Evolutionary conservation across 2,797 vertebrate species (phyloP), one percentile per base, ranked within the genome.

Genomic region (Acrossocheilus fasciatus): DNA sequence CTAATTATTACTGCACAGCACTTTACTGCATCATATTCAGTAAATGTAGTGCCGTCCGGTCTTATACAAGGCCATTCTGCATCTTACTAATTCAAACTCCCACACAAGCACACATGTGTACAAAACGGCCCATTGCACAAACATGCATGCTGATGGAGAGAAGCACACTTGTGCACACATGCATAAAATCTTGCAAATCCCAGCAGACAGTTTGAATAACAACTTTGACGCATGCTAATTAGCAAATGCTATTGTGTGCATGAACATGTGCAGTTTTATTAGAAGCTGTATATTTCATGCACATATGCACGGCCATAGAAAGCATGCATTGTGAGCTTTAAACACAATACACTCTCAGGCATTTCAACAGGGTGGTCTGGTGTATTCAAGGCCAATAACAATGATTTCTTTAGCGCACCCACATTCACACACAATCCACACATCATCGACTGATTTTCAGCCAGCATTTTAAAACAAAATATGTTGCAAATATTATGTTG

Each of bases 21-120:
- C 86, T 92, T 62, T 90, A 69, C 86, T 69, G 86, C 91, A 89
- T 88, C 84, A 90, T 89, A 89, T 92, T 87, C 84, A 70, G 68
- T 86, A 84, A 87, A 83, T 92, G 62, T 70, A 73, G 64, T 34
- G 57, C 64, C 26, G 26, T 45, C 43, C 34, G 68, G n/a, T 81
- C 66, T 59, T 43, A 64, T 45, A 45, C 54, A 86, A 84, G 70
- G 43, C 47, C 36, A 6, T 84, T 41, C 39, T 45, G 26, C 26
- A 77, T 39, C 45, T 54, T 57, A n/a, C 20, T 54, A 41, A 75
- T 75, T 59, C 7, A 43, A 66, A 88, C 41, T 79, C 69, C 41
- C 54, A 86, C 80, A 74, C 64, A 69, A 15, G 74, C 50, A 85
- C 52, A 74, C 52, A 20, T 57, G 47, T 50, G 54, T 64, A 62